Evolutionary conservation across 2,888 invertebrate species (phyloP), one percentile per base, ranked within the genome.

Genomic region (Rhagonycha lutea): DNA sequence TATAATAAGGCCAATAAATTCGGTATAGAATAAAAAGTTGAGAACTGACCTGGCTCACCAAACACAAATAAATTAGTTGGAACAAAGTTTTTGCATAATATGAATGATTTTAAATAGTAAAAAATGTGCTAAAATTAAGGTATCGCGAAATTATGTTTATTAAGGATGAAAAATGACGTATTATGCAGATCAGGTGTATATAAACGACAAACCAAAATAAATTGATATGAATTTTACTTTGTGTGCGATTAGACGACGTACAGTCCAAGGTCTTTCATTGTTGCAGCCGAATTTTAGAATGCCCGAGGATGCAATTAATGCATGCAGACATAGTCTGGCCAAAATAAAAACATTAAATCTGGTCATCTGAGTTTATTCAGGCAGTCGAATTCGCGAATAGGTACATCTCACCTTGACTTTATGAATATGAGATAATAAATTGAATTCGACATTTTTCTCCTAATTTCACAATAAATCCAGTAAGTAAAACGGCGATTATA

Each of bases 251-350:
- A 77, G 74, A 74, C 77, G 61, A 74, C 29, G 75, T 72, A 72
- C 61, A 67, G 18, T 74, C 69, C 77, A 74, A 78, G 76, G 71
- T 73, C 78, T 76, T 72, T 32, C 23, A 70, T 74, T 32, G 75
- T 79, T 80, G 81, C 80, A 80, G 80, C 80, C 82, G 80, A 80
- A 81, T 79, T 82, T 81, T 77, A 83, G 82, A 84, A 82, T 84
- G 85, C 86, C 85, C 81, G 83, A 85, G 86, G 86, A 85, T 86
- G 86, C 87, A 86, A 87, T 87, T 86, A 87, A 87, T 86, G 86
- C 86, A 87, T 85, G 84, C 85, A 86, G 85, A 86, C 86, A 82
- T 83, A 82, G 84, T 79, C 82, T 80, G 81, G 80, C 81, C 79
- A 80, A 79, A 82, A 81, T 79, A 82, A 83, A 82, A 82, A 79